Conservation (phyloP, 2,113 vertebrate genomes). For the Emydocephalus ijimae region DNA sequence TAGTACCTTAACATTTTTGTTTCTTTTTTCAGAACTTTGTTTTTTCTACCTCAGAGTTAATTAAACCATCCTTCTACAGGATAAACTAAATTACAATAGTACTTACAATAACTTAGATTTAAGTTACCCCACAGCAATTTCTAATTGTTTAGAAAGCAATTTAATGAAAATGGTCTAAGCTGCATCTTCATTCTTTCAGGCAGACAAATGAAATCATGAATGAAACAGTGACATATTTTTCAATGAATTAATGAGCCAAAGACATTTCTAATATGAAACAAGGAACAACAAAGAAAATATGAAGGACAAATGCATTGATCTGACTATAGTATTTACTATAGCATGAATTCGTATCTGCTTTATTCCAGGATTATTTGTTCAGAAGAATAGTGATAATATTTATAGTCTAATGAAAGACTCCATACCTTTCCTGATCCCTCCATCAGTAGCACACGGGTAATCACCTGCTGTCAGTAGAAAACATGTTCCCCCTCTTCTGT, state of each 20-base stretch:
- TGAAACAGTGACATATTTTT: slow-evolving; percentile 53
- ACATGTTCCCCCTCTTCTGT: slow-evolving; percentile 87
- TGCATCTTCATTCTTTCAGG: slow-evolving; percentile 29
- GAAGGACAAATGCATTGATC: slow-evolving; percentile 45
- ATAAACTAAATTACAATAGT: neutral
- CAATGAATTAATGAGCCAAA: slow-evolving; percentile 22
- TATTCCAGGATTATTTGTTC: slow-evolving; percentile 47
- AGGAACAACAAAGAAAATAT: slow-evolving; percentile 30
- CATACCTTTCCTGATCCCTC: slow-evolving; percentile 89
- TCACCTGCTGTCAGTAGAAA: slow-evolving; percentile 93
- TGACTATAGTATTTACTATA: slow-evolving; percentile 53
- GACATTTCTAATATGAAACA: slow-evolving; percentile 47
- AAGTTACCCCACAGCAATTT: slow-evolving; percentile 30
- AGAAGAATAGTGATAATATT: slow-evolving; percentile 56
- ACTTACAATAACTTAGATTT: slow-evolving; percentile 4
- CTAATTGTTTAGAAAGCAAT: slow-evolving; percentile 29
- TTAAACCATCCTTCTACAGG: slow-evolving; percentile 3
- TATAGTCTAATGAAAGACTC: slow-evolving; percentile 68
- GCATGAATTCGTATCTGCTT: slow-evolving; percentile 46
- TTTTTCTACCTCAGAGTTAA: neutral
- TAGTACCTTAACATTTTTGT: neutral
- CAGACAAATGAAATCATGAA: slow-evolving; percentile 42
- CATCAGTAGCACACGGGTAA: slow-evolving; percentile 89
- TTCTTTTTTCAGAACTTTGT: slow-evolving; percentile 1
- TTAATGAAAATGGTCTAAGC: slow-evolving; percentile 41